phyloP scores from a whole-genome alignment of 2,797 vertebrate species.

The Mormyrops boulengeri region DNA sequence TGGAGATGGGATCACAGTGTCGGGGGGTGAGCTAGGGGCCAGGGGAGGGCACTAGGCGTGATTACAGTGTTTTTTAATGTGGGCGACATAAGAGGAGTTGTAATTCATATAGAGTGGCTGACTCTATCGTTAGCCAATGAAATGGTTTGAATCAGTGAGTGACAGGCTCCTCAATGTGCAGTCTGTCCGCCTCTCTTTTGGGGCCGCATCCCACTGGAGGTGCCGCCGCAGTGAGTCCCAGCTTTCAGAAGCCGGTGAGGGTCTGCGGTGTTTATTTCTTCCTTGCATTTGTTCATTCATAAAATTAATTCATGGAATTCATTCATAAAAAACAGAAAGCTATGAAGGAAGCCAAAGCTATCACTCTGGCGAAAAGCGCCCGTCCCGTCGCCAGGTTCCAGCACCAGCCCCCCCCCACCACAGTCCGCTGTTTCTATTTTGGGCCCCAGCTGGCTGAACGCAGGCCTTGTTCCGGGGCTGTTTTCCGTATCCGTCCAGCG shows the following conservation, averaged over 20 bases:
- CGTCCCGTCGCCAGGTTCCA: neutral
- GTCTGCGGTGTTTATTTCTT: neutral
- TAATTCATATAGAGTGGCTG: neutral
- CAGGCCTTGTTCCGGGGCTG: neutral
- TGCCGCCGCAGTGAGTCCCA: neutral
- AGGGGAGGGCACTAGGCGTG: neutral
- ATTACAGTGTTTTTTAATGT: neutral
- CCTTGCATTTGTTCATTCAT: neutral
- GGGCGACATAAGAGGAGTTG: neutral
- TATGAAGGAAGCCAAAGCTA: neutral
- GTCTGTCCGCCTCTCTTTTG: conserved; percentile 39
- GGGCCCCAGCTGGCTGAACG: neutral
- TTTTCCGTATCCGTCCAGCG: neutral
- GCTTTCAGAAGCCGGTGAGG: neutral
- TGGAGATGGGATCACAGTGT: neutral
- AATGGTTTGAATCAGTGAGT: neutral
- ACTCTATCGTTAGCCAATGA: neutral
- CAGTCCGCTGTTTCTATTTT: neutral
- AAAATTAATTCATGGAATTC: conserved; percentile 2
- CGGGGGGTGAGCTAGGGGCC: neutral
- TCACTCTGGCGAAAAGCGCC: neutral
- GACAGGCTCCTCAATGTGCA: conserved; percentile 40
- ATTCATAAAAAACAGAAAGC: neutral
- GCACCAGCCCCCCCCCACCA: neutral
- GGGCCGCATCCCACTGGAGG: neutral